Conservation (phyloP, 2,888 invertebrate species). For the Drosophila ustulata region DNA sequence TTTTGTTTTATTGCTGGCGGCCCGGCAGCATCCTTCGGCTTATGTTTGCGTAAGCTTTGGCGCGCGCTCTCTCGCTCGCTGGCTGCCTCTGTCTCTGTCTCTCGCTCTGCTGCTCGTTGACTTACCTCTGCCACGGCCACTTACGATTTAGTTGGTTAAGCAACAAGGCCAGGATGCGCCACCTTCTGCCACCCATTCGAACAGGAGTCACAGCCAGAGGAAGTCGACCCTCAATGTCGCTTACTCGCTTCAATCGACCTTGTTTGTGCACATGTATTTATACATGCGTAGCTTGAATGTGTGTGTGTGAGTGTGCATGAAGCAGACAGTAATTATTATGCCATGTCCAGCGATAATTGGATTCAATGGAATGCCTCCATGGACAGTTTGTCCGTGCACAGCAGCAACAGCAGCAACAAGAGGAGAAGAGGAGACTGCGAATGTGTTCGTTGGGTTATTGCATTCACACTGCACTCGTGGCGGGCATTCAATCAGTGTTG, state of each 20-base stretch:
- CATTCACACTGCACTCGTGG: slow-evolving; percentile 31
- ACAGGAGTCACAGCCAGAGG: slow-evolving; percentile 26
- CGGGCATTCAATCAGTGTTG: slow-evolving; percentile 12
- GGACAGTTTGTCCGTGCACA: slow-evolving; percentile 39
- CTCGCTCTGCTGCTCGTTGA: background rate
- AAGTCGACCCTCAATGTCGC: slow-evolving; percentile 54
- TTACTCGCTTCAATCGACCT: slow-evolving; percentile 65
- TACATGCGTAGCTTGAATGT: slow-evolving; percentile 20
- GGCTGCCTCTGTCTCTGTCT: slow-evolving; percentile 1
- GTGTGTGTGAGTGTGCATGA: slow-evolving; percentile 39
- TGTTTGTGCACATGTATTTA: slow-evolving; percentile 41
- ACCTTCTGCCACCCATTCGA: slow-evolving; percentile 19
- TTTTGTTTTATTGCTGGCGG: slow-evolving; percentile 75
- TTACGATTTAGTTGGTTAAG: slow-evolving; percentile 72
- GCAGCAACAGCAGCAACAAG: slow-evolving; percentile 20
- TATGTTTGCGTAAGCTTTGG: slow-evolving; percentile 54
- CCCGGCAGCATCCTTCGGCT: slow-evolving; percentile 55
- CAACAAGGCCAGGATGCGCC: slow-evolving; percentile 75
- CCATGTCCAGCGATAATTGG: slow-evolving; percentile 81
- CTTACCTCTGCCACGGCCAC: slow-evolving; percentile 38
- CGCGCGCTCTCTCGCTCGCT: slow-evolving; percentile 21
- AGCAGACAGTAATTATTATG: slow-evolving; percentile 81
- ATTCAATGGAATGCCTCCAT: slow-evolving; percentile 75
- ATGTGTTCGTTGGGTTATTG: slow-evolving; percentile 31
- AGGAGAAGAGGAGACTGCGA: slow-evolving; percentile 16